Evolutionary conservation across 2,888 invertebrate species (phyloP), one percentile per base, ranked within the genome.

Genomic region (Agrotis ipsilon): DNA sequence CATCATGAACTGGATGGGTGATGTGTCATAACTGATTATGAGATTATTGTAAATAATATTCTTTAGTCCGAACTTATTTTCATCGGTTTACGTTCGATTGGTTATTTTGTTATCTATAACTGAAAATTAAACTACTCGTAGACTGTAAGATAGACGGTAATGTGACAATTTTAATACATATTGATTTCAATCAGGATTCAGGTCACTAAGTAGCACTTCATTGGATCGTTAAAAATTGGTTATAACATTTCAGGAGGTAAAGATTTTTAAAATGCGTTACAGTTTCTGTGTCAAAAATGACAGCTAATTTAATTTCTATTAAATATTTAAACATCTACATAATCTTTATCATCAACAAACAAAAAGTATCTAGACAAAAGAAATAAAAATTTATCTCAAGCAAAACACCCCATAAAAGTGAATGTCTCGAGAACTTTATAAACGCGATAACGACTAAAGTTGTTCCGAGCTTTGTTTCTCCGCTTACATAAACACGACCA

Each of bases 341-440:
- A 77, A 81, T 82, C 83, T 88, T 86, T 88, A 86, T 82, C 75
- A 75, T 85, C 83, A 81, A 72, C 88, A 92, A 92, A 93, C 90
- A 91, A 92, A 90, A 89, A 88, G 81, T 83, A 91, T 89, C 88
- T 82, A 94, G 90, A 94, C 93, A 93, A 94, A 93, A 92, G 91
- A 92, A 93, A 95, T 94, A 94, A 95, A 89, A 94, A 92, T 93
- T 92, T 95, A 95, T 95, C 94, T 94, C 91, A 89, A 93, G 92
- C 94, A 94, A 95, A 96, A 96, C 96, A 96, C 96, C 96, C 95
- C 91, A 96, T 96, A 96, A 96, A 96, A 94, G 86, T 92, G 91
- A 95, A 95, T 92, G 94, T 94, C 94, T 94, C 94, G 92, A 92
- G 92, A 95, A 96, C 93, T 96, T 96, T 96, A 95, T 95, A 96